Evolutionary conservation across 2,113 vertebrate genomes (phyloP), one percentile per base, ranked within the genome.

Genomic region (Pitta sordida): DNA sequence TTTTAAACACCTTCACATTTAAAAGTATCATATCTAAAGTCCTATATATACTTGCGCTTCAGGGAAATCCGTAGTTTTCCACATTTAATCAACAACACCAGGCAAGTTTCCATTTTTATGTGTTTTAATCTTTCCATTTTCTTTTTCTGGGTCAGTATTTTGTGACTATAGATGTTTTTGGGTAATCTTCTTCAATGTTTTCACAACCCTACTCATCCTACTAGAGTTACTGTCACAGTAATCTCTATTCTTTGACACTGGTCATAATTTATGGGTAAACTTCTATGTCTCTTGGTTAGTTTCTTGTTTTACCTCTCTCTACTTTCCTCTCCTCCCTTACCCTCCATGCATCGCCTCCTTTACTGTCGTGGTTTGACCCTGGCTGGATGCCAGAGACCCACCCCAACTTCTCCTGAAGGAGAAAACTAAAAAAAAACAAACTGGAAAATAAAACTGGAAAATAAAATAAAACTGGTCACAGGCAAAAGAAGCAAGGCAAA

Each of bases 331-430:
- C 9, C 7, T 81, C 17, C 11, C 10, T 64, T 1, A 23, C 2
- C 3, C 6, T 3, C 1, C 16, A 18, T 51, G 7, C 6, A 8
- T 29, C 8, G 2, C 2, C 14, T 46, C 7, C 15, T 10, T 20
- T 70, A 17, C 11, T 78, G 11, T n/a, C n/a, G n/a, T n/a, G n/a
- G n/a, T n/a, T n/a, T n/a, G n/a, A n/a, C n/a, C n/a, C n/a, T n/a
- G n/a, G n/a, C n/a, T n/a, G n/a, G n/a, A n/a, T n/a, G n/a, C n/a
- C n/a, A n/a, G n/a, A n/a, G n/a, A n/a, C n/a, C n/a, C n/a, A n/a
- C n/a, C n/a, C n/a, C n/a, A n/a, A n/a, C n/a, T n/a, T n/a, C n/a
- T n/a, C n/a, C n/a, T n/a, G n/a, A n/a, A n/a, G n/a, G n/a, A n/a
- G n/a, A n/a, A n/a, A n/a, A n/a, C n/a, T n/a, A n/a, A n/a, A n/a